Percentiles rank a stretch among this genome's conserved stretches.
Evolutionary conservation across 1,140 invertebrate species (phyloP).

Genomic region (Elymnias hypermnestra): DNA sequence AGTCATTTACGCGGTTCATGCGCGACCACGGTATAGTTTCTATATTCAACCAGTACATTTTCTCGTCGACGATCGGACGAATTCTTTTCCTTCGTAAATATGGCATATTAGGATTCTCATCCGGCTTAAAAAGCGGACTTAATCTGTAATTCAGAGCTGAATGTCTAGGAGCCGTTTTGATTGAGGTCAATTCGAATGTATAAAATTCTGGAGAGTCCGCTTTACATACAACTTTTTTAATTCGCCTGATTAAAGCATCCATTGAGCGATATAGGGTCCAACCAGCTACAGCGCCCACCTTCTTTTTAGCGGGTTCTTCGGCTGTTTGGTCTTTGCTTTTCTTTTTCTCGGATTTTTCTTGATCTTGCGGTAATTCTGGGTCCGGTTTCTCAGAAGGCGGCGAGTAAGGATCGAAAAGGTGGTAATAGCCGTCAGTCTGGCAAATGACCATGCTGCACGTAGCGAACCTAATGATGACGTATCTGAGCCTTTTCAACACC

Average conservation of each 20-base stretch:
- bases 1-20: slow-evolving; percentile 66
- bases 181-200: slow-evolving; percentile 74
- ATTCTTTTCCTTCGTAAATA: slow-evolving; percentile 44
- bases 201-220: slow-evolving; percentile 63
- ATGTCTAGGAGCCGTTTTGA: slow-evolving; percentile 68
- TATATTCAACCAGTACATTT: slow-evolving; percentile 75
- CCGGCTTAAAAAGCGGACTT: slow-evolving; percentile 61
- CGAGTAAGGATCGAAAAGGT: slow-evolving; percentile 77
- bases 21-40: slow-evolving; percentile 74
- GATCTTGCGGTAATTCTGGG: slow-evolving; percentile 21
- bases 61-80: slow-evolving; percentile 63
- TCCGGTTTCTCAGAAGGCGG: slow-evolving; percentile 39
- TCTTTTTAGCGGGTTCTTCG: slow-evolving; percentile 7
- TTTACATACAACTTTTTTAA: slow-evolving; percentile 29
- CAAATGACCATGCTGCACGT: slow-evolving; percentile 75
- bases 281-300: slow-evolving; percentile 30
- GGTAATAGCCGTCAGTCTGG: slow-evolving; percentile 72
- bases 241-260: slow-evolving; percentile 39
- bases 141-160: slow-evolving; percentile 64
- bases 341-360: slow-evolving; percentile 25
- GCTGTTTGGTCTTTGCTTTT: neutral
- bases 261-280: slow-evolving; percentile 54
- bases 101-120: slow-evolving; percentile 52
- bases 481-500: slow-evolving; percentile 62
- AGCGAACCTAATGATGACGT: slow-evolving; percentile 75